Conservation (phyloP, 2,888 invertebrate genomes). For the Troilus luridus region DNA sequence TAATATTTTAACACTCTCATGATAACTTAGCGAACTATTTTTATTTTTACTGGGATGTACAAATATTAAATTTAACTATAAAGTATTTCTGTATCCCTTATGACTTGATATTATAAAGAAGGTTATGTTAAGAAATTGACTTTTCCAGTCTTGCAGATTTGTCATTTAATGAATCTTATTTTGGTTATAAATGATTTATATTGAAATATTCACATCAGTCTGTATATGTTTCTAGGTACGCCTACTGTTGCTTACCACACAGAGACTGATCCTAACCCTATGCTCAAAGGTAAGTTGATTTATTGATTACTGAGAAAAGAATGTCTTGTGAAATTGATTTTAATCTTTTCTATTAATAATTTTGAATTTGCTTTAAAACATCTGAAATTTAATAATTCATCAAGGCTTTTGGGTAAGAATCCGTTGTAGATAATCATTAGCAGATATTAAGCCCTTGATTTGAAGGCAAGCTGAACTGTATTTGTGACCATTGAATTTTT, state of each 20-base stretch:
- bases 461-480: too few relatives aligned
- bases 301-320: not conserved
- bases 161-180: not conserved
- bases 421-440: not conserved
- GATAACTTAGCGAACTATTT: too few relatives aligned
- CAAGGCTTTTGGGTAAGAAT: not conserved
- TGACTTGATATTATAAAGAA: too few relatives aligned
- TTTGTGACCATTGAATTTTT: too few relatives aligned
- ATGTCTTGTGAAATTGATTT: not conserved
- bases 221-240: conserved; percentile 60
- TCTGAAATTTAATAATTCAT: not conserved
- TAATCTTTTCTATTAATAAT: conserved; percentile 11
- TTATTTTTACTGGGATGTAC: too few relatives aligned
- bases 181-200: not conserved
- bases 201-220: not conserved
- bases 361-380: not conserved
- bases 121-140: too few relatives aligned
- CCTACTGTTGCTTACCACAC: conserved; percentile 64
- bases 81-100: too few relatives aligned
- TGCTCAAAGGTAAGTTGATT: conserved; percentile 64
- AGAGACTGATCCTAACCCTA: conserved; percentile 63
- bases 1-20: too few relatives aligned
- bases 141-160: not conserved
- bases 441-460: not conserved
- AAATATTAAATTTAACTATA: too few relatives aligned